A percentile compares a stretch with the other conserved stretches of the same genome.
Conservation (phyloP, 2,797 vertebrate species). For the Myotis vivesi region DNA sequence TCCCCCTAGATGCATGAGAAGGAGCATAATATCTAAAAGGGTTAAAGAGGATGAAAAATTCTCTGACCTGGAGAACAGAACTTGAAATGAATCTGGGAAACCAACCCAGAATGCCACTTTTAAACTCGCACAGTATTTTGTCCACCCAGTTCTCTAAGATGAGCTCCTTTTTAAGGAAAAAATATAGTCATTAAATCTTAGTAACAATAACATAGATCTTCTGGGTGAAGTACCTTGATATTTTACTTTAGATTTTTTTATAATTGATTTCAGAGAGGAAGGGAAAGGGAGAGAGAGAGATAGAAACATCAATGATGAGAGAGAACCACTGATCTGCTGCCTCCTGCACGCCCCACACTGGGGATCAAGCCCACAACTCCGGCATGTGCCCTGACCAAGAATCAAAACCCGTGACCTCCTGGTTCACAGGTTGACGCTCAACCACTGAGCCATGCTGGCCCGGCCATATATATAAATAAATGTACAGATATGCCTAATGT, state of each 20-base stretch:
- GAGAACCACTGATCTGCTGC: neutral
- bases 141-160: neutral
- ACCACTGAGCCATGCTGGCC: neutral
- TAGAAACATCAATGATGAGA: neutral
- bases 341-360: neutral
- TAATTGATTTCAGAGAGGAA: neutral
- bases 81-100: slow-evolving; percentile 5
- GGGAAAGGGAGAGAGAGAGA: neutral
- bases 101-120: neutral
- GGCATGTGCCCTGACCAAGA: neutral
- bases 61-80: neutral
- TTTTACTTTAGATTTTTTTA: slow-evolving; percentile 31
- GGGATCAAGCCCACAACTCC: neutral
- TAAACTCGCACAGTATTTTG: neutral
- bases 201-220: slow-evolving; percentile 17
- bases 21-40: neutral
- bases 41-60: slow-evolving; percentile 11
- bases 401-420: neutral
- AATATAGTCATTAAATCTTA: slow-evolving; percentile 10
- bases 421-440: neutral
- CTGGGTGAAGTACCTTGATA: slow-evolving; percentile 7
- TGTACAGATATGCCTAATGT: neutral
- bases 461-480: neutral
- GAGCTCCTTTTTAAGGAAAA: neutral
- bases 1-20: neutral